Conservation (phyloP, 1,140 invertebrate species). For the Drosophila rufa region DNA sequence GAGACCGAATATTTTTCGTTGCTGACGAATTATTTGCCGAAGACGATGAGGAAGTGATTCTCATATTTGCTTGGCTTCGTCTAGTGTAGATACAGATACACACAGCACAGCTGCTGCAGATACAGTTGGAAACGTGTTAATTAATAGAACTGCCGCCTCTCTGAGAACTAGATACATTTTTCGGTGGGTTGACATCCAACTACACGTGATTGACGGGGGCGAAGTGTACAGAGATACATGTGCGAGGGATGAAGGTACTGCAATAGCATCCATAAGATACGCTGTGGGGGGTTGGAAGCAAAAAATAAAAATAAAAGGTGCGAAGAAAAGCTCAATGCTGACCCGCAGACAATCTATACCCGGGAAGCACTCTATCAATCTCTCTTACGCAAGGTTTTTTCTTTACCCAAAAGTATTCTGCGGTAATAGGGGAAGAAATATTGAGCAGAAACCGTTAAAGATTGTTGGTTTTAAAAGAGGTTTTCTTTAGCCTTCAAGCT, state of each 20-base stretch:
- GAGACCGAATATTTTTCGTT: conserved; percentile 24
- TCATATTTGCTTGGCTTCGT: conserved; percentile 24
- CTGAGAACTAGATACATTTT: conserved; percentile 15
- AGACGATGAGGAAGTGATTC: conserved; percentile 55
- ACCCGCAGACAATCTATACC: background rate
- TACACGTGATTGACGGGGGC: conserved; percentile 13
- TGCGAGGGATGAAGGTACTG: conserved; percentile 26
- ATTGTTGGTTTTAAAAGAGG: too few relatives aligned
- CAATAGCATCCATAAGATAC: conserved; percentile 9
- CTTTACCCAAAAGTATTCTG: too few relatives aligned
- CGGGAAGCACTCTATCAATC: background rate
- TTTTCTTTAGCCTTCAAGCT: too few relatives aligned
- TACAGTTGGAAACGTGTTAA: conserved; percentile 40
- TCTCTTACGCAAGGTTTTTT: too few relatives aligned
- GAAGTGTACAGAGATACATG: background rate
- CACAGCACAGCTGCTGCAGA: conserved; percentile 19
- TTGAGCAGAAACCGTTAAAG: too few relatives aligned
- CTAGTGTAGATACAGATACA: conserved; percentile 29
- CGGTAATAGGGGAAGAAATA: too few relatives aligned
- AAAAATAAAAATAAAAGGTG: background rate
- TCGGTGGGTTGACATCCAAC: conserved; percentile 11
- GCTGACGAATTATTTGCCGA: conserved; percentile 49
- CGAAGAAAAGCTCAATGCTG: conserved; percentile 1
- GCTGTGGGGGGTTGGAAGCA: background rate
- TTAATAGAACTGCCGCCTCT: conserved; percentile 31